A percentile compares a stretch with the other conserved stretches of the same genome.
Conservation (phyloP, 2,113 vertebrate genomes). For the Morone chrysops region DNA sequence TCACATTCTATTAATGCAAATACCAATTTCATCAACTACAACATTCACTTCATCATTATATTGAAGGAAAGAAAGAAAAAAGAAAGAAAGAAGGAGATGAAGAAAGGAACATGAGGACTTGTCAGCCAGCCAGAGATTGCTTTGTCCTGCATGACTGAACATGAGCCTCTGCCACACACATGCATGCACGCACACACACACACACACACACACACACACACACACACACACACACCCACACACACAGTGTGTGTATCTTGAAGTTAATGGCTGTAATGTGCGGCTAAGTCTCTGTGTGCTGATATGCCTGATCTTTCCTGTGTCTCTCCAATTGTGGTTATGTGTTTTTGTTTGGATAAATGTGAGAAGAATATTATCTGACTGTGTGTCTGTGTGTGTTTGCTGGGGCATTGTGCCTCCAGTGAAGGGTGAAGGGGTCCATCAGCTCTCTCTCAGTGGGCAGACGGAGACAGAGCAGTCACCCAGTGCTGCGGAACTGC, state of each 20-base stretch:
- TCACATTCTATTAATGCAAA: background rate
- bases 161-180: conserved; percentile 29
- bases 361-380: conserved; percentile 12
- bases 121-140: conserved; percentile 67
- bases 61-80: background rate
- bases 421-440: conserved; percentile 70
- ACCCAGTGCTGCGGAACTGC: conserved; percentile 53
- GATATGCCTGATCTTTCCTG: conserved; percentile 14
- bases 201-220: background rate
- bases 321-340: conserved; percentile 6
- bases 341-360: background rate
- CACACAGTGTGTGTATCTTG: conserved; percentile 3
- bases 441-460: conserved; percentile 57
- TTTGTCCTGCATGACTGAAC: conserved; percentile 73
- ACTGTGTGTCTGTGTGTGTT: conserved; percentile 17
- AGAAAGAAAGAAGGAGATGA: conserved; percentile 7
- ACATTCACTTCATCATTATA: too few relatives aligned
- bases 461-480: conserved; percentile 50
- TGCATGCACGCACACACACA: background rate
- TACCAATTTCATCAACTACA: background rate
- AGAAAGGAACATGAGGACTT: conserved; percentile 58
- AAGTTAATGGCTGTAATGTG: conserved; percentile 47
- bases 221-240: background rate
- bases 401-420: conserved; percentile 51
- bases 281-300: conserved; percentile 33